These are phyloP conservation scores for Anableps anableps DNA, from an alignment of 2,797 vertebrate species.

Conservation along the genomic window DNA sequence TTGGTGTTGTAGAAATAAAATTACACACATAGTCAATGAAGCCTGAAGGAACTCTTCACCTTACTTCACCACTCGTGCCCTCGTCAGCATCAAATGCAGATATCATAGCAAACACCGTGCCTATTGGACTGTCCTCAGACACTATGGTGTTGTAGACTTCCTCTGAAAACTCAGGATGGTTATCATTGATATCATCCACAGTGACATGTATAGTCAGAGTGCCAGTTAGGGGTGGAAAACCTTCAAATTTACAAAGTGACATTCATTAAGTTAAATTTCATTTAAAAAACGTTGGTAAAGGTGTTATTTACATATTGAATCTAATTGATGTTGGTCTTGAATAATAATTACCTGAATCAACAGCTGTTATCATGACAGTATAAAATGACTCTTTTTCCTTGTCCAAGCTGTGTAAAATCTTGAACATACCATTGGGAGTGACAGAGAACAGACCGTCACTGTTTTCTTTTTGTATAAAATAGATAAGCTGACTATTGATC, in stretches of 20 bases:
- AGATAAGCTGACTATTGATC: constrained; percentile 75
- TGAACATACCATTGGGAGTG: constrained; percentile 71
- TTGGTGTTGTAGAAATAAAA: not conserved
- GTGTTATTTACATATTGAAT: not conserved
- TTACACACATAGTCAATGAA: not conserved
- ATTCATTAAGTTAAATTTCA: constrained; percentile 9
- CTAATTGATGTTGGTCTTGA: not conserved
- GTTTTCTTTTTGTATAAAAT: constrained; percentile 69
- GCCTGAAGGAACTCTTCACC: constrained; percentile 55
- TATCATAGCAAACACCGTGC: constrained; percentile 75
- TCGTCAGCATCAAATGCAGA: constrained; percentile 77
- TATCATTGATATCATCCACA: constrained; percentile 83
- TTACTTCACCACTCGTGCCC: constrained; percentile 74
- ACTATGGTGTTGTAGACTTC: constrained; percentile 70
- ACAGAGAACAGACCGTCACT: constrained; percentile 71
- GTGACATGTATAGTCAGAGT: constrained; percentile 71
- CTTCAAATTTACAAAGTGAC: constrained; percentile 57
- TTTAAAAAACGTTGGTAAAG: not conserved
- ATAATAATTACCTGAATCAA: constrained; percentile 79
- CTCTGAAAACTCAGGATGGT: constrained; percentile 73
- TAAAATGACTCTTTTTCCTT: constrained; percentile 71
- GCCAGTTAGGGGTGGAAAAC: constrained; percentile 75
- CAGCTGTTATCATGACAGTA: constrained; percentile 68
- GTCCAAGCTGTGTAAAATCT: constrained; percentile 73
- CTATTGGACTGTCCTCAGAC: constrained; percentile 74